phyloP scores from a whole-genome alignment of 2,113 vertebrate species.

The Syngnathoides biaculeatus region DNA sequence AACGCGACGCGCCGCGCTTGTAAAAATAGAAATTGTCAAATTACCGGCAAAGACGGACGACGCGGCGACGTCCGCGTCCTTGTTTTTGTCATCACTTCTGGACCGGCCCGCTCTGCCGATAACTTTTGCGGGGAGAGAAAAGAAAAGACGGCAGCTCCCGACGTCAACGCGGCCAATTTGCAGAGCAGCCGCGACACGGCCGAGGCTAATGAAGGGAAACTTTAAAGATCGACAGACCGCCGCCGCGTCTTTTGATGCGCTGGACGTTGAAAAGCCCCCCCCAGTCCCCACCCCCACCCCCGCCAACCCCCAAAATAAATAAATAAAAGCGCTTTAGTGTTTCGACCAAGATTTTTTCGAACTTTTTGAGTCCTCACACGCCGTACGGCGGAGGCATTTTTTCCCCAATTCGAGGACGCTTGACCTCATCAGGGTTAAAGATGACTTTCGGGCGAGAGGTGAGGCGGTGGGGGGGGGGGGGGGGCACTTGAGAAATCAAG shows the following conservation, averaged over 20 bases:
- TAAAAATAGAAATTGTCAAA: background rate
- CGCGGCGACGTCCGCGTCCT: conserved; percentile 31
- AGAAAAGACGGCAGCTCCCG: conserved; percentile 53
- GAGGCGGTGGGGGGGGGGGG: too few relatives aligned
- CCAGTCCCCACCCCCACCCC: too few relatives aligned
- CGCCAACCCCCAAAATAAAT: too few relatives aligned
- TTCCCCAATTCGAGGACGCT: too few relatives aligned
- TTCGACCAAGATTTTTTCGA: background rate
- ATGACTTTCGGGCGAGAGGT: too few relatives aligned
- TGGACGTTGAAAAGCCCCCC: background rate
- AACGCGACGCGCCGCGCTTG: background rate
- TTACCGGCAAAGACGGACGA: conserved; percentile 36
- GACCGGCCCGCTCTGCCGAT: conserved; percentile 41
- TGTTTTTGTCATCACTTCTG: conserved; percentile 52
- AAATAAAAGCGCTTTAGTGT: background rate
- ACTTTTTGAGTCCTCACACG: background rate
- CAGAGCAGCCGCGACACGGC: conserved; percentile 34
- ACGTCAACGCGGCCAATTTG: conserved; percentile 56
- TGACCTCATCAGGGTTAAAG: too few relatives aligned
- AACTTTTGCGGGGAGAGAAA: conserved; percentile 43
- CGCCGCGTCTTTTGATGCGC: conserved; percentile 9
- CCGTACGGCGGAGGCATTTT: too few relatives aligned
- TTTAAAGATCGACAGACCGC: conserved; percentile 26
- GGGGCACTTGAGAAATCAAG: too few relatives aligned
- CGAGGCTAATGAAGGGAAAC: conserved; percentile 52